Evolutionary conservation across 30 jellyfish, hydroid and myxozoan species (phyloP).

Genomic region (Chironex yamaguchii): DNA sequence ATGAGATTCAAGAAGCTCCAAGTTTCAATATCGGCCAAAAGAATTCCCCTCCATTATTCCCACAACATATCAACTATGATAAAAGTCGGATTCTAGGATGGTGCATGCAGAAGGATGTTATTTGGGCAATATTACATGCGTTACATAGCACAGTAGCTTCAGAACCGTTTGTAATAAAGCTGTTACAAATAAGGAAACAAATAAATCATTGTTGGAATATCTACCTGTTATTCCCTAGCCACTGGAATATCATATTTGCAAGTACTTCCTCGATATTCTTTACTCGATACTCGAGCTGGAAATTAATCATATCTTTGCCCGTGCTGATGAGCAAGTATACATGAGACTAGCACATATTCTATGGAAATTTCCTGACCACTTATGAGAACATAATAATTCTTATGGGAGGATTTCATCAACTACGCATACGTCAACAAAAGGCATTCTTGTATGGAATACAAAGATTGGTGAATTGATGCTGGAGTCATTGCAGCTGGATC

Average conservation of each 20-base stretch:
- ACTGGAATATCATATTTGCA: constrained; percentile 43
- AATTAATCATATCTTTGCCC: constrained; percentile 58
- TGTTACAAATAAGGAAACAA: constrained; percentile 2
- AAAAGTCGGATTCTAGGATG: background rate
- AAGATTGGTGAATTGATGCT: constrained; percentile 59
- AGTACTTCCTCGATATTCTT: constrained; percentile 16
- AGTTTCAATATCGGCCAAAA: constrained; percentile 21
- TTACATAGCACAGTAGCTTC: constrained; percentile 27
- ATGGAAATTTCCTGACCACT: constrained; percentile 29
- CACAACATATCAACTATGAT: background rate
- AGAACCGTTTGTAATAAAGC: constrained; percentile 39
- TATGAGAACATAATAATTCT: constrained; percentile 9
- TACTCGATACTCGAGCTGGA: constrained; percentile 34
- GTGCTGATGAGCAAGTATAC: constrained; percentile 62
- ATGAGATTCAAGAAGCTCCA: constrained; percentile 21
- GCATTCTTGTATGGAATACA: constrained; percentile 53
- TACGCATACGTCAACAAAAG: constrained; percentile 55
- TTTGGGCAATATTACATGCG: constrained; percentile 44
- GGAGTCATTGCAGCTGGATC: constrained; percentile 56
- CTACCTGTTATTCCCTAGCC: constrained; percentile 57
- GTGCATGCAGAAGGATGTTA: constrained; percentile 27
- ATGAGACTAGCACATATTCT: constrained; percentile 61
- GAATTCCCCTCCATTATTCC: constrained; percentile 27
- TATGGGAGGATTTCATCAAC: constrained; percentile 77
- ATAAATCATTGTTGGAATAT: constrained; percentile 45